Percentiles rank a stretch among this genome's conserved stretches.
phyloP scores from a whole-genome alignment of 2,888 invertebrate genomes.

The Allolobophora icterica region DNA sequence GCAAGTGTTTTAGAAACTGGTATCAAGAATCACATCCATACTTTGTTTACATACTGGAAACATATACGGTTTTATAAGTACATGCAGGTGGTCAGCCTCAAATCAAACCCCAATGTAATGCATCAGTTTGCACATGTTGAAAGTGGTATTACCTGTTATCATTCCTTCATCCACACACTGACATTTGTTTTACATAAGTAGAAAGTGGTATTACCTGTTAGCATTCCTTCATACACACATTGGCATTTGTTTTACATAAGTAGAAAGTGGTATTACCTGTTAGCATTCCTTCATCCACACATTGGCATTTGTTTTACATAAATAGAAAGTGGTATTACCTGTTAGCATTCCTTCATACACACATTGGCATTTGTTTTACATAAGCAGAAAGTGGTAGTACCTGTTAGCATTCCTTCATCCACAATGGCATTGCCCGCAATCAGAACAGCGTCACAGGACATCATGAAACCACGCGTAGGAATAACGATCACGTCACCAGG shows the following conservation, averaged over 20 bases:
- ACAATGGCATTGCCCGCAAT: slow-evolving; percentile 87
- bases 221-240: slow-evolving; percentile 93
- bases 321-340: too few relatives aligned
- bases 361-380: slow-evolving; percentile 70
- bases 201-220: slow-evolving; percentile 74
- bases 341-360: too few relatives aligned
- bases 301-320: slow-evolving; percentile 66
- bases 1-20: neutral
- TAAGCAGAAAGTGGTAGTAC: slow-evolving; percentile 63
- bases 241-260: slow-evolving; percentile 58
- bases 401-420: slow-evolving; percentile 94
- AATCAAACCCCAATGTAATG: neutral
- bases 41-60: neutral
- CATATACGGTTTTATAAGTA: neutral
- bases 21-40: neutral
- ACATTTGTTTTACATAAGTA: slow-evolving; percentile 69
- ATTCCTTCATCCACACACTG: slow-evolving; percentile 92
- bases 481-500: slow-evolving; percentile 89
- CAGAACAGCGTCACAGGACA: slow-evolving; percentile 90
- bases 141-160: slow-evolving; percentile 77
- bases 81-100: neutral
- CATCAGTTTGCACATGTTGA: too few relatives aligned
- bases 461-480: slow-evolving; percentile 76
- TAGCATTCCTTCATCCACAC: slow-evolving; percentile 93
- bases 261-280: slow-evolving; percentile 72